Evolutionary conservation across 2,888 invertebrate species (phyloP), one percentile per base, ranked within the genome.

Genomic region (Lycaena phlaeas): DNA sequence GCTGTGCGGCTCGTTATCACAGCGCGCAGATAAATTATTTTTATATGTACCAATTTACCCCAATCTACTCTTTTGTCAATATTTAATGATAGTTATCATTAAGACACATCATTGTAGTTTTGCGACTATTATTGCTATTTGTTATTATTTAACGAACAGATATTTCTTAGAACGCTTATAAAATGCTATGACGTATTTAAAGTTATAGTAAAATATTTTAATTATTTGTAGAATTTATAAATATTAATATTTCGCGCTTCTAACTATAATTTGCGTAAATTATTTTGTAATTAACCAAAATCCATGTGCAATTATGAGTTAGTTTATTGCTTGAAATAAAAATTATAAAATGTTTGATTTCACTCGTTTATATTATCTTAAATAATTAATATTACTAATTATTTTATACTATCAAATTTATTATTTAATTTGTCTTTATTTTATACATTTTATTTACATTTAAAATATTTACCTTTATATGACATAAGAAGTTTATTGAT

Each of bases 11-110:
- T 76, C 74, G 77, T 78, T 81, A 79, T 72, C 75, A 69, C 64
- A 63, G 60, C 65, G 64, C 57, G 65, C 57, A 67, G 68, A 78
- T 77, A 71, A 70, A 77, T 82, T 76, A 77, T 78, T 81, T 73
- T 78, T 74, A 78, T 79, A 73, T 18, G 18, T 70, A 68, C 69
- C 79, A 76, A 76, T 79, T 79, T 79, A 78, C 75, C 75, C 77
- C 78, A 79, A 73, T 78, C 70, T 66, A 59, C 59, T 64, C 64
- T 64, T 71, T 75, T 73, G 75, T 70, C 56, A 58, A 57, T 57
- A 45, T 49, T 49, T 60, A 68, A 64, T 68, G 78, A 77, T 76
- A 72, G 64, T 61, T 57, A 65, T 66, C 68, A 60, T 62, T 53
- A 54, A 42, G 46, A n/a, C 45, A 52, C 48, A 48, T 45, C 50